Conservation (phyloP, 2,797 vertebrate species). For the Choloepus didactylus region DNA sequence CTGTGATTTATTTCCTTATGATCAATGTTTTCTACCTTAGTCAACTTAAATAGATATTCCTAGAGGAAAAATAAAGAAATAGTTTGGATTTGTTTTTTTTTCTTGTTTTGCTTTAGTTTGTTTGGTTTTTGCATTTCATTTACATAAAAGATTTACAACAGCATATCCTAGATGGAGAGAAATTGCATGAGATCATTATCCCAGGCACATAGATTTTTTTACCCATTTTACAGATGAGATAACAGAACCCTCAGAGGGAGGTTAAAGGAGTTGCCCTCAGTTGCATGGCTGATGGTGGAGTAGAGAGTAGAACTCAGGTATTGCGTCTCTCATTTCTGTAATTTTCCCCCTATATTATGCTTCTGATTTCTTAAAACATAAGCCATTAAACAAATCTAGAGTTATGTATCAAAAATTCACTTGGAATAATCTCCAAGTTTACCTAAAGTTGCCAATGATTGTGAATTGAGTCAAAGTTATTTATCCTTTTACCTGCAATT, state of each 20-base stretch:
- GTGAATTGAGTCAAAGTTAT: conserved; percentile 61
- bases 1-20: neutral
- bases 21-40: neutral
- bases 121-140: neutral
- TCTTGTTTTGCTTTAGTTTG: conserved; percentile 16
- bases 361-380: conserved; percentile 57
- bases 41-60: neutral
- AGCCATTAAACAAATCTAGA: neutral
- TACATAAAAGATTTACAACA: neutral
- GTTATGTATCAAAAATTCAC: conserved; percentile 61
- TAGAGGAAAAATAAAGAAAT: neutral
- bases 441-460: conserved; percentile 77
- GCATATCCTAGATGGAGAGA: neutral
- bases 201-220: neutral
- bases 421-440: conserved; percentile 77
- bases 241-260: neutral
- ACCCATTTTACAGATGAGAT: conserved; percentile 14
- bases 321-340: neutral
- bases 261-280: neutral
- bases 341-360: neutral
- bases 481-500: conserved; percentile 65
- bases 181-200: neutral
- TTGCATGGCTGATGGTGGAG: neutral
- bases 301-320: neutral
- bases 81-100: neutral